These are phyloP conservation scores for Stichodactyla mertensii DNA, from an alignment of 64 coral and sea anemone species.

Conservation along the genomic window DNA sequence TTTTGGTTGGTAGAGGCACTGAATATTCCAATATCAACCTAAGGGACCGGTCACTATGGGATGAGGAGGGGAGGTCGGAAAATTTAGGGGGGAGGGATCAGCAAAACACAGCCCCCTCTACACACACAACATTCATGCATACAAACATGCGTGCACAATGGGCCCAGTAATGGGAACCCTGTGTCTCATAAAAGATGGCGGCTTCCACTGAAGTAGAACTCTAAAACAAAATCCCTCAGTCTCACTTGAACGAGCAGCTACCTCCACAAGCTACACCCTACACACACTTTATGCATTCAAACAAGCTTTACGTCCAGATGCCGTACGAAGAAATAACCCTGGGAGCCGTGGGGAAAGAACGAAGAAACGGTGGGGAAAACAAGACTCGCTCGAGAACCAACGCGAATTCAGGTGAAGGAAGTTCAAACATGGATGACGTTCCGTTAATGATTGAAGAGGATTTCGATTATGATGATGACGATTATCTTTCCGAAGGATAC, in stretches of 20 bases:
- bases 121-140: too few relatives aligned
- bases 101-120: too few relatives aligned
- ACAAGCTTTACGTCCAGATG: conserved; percentile 38
- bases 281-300: conserved; percentile 10
- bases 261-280: not conserved
- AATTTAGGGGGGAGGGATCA: too few relatives aligned
- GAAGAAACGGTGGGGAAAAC: not conserved
- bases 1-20: too few relatives aligned
- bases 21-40: too few relatives aligned
- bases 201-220: conserved; percentile 4
- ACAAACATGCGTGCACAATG: not conserved
- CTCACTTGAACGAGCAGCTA: conserved; percentile 3
- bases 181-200: conserved; percentile 19
- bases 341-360: not conserved
- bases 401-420: conserved; percentile 23
- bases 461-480: conserved; percentile 57
- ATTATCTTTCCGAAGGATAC: conserved; percentile 51
- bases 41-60: too few relatives aligned
- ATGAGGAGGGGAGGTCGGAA: too few relatives aligned
- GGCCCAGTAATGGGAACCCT: not conserved
- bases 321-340: conserved; percentile 48
- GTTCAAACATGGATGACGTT: conserved; percentile 39
- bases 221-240: not conserved
- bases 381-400: conserved; percentile 14
- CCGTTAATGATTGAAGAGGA: conserved; percentile 49